Evolutionary conservation across 2,797 vertebrate genomes (phyloP), one percentile per base, ranked within the genome.

Genomic region (Limnodromus scolopaceus): DNA sequence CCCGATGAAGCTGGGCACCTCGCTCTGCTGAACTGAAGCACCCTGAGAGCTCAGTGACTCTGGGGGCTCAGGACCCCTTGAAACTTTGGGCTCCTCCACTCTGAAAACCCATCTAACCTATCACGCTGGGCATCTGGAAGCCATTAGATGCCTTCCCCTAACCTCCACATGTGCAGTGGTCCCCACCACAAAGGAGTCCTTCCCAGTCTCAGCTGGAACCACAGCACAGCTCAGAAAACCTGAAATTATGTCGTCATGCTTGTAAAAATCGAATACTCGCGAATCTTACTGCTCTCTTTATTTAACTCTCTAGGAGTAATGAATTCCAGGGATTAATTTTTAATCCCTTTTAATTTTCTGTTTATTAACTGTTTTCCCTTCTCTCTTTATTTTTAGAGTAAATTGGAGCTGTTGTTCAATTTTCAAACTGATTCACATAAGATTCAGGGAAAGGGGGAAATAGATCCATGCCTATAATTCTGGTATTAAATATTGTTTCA

Each of bases 261-360:
- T 92, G 49, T 88, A 72, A 34, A 75, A 93, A 48, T 77, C 76
- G 89, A 87, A 84, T 57, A 71, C 25, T 85, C 13, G 3, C 22
- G 53, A 91, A 60, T 71, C 72, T 86, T 72, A 54, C 84, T 88
- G 65, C 65, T 77, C 32, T 87, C 81, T 79, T 49, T 83, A 57
- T 95, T 79, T 75, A 87, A 84, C 45, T 92, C 66, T 91, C 79
- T 68, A 80, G 53, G 70, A 97, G 80, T 72, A 95, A 93, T 90
- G 58, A 89, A 95, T 91, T 70, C 41, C 38, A 85, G 41, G 34
- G 78, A 93, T 85, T 87, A 88, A 71, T 61, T 77, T 79, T 91
- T 91, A 90, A 86, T 93, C 91, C 34, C 45, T 84, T 41, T 82
- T 74, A 75, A 75, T 87, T 94, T 92, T 87, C 81, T 89, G 19